Evolutionary conservation across 1,140 invertebrate genomes (phyloP).

Genomic region (Venturia canescens): DNA sequence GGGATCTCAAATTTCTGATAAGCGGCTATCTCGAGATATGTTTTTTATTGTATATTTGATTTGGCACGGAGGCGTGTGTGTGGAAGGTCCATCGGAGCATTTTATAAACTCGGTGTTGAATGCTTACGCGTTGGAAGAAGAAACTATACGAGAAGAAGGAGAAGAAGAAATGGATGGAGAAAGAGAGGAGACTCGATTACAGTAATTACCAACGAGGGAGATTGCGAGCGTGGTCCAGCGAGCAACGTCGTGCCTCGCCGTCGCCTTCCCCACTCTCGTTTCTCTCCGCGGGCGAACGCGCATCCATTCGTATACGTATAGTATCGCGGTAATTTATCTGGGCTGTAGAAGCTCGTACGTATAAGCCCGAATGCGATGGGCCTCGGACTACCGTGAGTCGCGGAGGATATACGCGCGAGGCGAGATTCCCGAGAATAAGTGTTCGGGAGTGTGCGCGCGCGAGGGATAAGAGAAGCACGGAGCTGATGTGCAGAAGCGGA

Average conservation of each 20-base stretch:
- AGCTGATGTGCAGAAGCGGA: conserved; percentile 6
- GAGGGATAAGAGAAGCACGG: background rate
- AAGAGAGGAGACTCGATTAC: conserved; percentile 33
- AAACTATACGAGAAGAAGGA: too few relatives aligned
- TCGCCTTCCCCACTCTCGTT: conserved; percentile 45
- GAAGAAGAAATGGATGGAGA: background rate
- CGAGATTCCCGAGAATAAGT: background rate
- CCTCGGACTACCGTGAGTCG: conserved; percentile 20
- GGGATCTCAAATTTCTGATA: too few relatives aligned
- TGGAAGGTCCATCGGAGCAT: background rate
- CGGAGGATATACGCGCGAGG: background rate
- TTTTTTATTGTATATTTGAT: background rate
- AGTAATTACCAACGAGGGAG: conserved; percentile 39
- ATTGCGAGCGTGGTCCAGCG: conserved; percentile 17
- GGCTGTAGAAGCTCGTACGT: background rate
- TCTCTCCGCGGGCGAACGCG: conserved; percentile 28
- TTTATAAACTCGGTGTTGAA: background rate
- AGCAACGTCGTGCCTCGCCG: conserved; percentile 48
- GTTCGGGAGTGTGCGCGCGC: background rate
- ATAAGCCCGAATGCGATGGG: background rate
- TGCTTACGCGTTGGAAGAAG: background rate
- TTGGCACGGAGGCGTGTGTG: too few relatives aligned
- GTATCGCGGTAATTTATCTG: conserved; percentile 44
- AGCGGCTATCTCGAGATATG: background rate
- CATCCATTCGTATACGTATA: background rate